Evolutionary conservation across 1,140 invertebrate species (phyloP).

Genomic region (Harlomillsia oculata): DNA sequence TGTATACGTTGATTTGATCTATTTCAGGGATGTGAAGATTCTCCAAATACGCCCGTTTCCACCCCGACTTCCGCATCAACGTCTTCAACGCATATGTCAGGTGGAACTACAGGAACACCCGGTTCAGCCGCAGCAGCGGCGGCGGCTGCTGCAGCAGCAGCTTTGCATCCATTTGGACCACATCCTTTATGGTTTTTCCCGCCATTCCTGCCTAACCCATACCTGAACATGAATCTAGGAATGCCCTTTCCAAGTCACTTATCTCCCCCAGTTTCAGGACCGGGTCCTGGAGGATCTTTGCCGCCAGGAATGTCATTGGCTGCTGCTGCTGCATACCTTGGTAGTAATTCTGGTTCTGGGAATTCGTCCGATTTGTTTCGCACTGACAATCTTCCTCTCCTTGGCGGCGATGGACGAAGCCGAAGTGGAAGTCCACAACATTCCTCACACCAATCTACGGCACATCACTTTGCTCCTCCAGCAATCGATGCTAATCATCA

Average conservation of each 20-base stretch:
- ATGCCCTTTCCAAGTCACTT: not conserved
- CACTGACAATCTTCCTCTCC: conserved; percentile 28
- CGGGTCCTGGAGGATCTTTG: not conserved
- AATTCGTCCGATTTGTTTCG: conserved; percentile 29
- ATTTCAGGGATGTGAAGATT: conserved; percentile 1
- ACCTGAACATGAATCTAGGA: conserved; percentile 29
- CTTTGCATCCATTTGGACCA: conserved; percentile 14
- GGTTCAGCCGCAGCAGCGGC: conserved; percentile 23
- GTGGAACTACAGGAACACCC: not conserved
- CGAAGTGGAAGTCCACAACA: conserved; percentile 15
- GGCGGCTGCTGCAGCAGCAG: conserved; percentile 16
- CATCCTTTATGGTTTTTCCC: conserved; percentile 36
- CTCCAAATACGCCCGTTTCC: conserved; percentile 1
- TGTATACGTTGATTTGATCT: not conserved
- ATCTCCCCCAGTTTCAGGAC: conserved; percentile 1
- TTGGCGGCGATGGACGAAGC: conserved; percentile 13
- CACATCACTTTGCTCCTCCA: conserved; percentile 5
- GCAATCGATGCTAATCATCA: conserved; percentile 2
- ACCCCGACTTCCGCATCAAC: not conserved
- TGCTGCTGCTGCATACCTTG: conserved; percentile 12
- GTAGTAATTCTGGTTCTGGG: conserved; percentile 6
- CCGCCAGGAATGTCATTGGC: conserved; percentile 2
- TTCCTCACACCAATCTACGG: conserved; percentile 2
- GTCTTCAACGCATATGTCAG: not conserved
- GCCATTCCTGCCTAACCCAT: conserved; percentile 35